Conservation (phyloP, 2,113 vertebrate genomes). For the Eretmodus cyanostictus region DNA sequence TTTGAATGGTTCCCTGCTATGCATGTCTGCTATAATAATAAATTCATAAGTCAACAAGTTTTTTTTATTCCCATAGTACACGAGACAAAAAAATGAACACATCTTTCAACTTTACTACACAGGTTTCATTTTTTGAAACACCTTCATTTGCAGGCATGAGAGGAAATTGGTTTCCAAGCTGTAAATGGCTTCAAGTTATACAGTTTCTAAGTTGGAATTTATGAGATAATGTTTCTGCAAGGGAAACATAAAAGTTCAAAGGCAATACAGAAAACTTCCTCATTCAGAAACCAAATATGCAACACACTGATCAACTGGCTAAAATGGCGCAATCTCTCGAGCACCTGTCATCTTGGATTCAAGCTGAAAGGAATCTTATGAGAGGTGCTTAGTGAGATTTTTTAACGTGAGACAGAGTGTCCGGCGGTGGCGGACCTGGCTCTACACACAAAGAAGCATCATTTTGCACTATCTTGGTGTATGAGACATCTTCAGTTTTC, state of each 20-base stretch:
- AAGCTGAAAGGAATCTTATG: not conserved
- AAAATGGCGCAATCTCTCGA: not conserved
- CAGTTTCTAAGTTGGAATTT: not conserved
- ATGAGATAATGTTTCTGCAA: not conserved
- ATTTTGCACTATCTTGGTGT: not conserved
- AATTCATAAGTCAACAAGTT: not conserved
- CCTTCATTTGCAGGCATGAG: not conserved
- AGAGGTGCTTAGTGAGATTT: not conserved
- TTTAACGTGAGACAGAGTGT: not conserved
- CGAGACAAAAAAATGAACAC: not conserved
- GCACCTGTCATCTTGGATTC: not conserved
- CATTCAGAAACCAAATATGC: not conserved
- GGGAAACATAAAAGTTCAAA: not conserved
- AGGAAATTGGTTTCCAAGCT: not conserved
- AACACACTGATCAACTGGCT: not conserved
- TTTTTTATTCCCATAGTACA: not conserved
- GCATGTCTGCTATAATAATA: not conserved
- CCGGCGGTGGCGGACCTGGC: not conserved
- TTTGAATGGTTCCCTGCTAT: not conserved
- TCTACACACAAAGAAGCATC: not conserved
- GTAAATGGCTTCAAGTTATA: not conserved
- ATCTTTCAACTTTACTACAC: not conserved
- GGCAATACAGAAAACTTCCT: not conserved
- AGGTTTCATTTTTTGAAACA: not conserved
- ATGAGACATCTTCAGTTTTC: not conserved